Conservation (phyloP, 2,113 vertebrate species). For the Dromaius novaehollandiae region DNA sequence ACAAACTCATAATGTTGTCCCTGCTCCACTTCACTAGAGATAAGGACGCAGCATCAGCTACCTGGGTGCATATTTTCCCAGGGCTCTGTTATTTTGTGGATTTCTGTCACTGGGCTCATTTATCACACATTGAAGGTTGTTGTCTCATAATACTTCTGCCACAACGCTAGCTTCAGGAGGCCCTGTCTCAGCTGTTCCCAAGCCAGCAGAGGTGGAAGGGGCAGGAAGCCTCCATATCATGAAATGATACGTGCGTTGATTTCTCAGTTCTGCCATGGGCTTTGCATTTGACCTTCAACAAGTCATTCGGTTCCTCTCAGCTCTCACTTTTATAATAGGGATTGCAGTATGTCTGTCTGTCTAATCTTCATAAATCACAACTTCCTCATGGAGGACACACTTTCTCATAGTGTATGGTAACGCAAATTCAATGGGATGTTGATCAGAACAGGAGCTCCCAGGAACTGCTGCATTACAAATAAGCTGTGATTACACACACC, state of each 20-base stretch:
- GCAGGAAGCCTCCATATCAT: background rate
- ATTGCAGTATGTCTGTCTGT: background rate
- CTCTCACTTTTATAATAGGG: background rate
- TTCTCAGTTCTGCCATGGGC: background rate
- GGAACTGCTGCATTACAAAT: background rate
- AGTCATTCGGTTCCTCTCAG: background rate
- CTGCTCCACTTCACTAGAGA: background rate
- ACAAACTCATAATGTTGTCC: background rate
- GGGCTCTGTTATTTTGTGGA: background rate
- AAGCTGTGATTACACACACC: background rate
- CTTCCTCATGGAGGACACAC: background rate
- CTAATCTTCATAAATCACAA: conserved; percentile 12
- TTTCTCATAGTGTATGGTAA: background rate
- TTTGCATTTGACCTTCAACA: conserved; percentile 42
- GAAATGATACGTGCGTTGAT: background rate
- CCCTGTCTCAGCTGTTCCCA: background rate
- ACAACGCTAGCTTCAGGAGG: background rate
- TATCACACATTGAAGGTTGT: background rate
- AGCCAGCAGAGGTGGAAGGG: background rate
- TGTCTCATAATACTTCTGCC: background rate
- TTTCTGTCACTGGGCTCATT: conserved; percentile 13
- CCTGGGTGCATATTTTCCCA: background rate
- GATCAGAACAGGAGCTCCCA: background rate
- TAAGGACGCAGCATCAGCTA: conserved; percentile 8
- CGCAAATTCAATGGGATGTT: background rate